These are phyloP conservation scores for Callionymus lyra DNA, from an alignment of 2,113 vertebrate genomes.

Conservation along the genomic window DNA sequence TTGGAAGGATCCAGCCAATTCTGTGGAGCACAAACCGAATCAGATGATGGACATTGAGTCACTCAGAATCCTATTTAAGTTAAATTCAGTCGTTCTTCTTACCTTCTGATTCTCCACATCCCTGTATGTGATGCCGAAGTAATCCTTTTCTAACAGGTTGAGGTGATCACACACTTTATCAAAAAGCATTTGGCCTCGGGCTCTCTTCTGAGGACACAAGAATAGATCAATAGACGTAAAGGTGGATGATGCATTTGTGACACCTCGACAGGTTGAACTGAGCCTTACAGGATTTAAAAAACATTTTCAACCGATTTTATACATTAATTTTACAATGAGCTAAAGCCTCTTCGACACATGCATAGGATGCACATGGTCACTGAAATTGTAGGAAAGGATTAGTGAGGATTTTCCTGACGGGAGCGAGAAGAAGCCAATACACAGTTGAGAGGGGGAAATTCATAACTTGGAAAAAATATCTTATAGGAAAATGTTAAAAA, in stretches of 20 bases:
- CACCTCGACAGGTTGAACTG: no score
- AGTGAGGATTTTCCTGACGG: constrained; percentile 7
- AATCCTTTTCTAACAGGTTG: constrained; percentile 94
- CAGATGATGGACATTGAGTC: background rate
- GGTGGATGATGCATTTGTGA: no score
- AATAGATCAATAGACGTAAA: constrained; percentile 4
- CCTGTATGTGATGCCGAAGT: constrained; percentile 86
- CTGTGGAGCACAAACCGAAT: constrained; percentile 62
- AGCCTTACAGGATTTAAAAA: no score
- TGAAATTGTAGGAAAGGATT: constrained; percentile 28
- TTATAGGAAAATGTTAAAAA: no score
- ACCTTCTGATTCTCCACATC: constrained; percentile 96
- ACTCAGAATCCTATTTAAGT: background rate
- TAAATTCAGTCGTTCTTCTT: constrained; percentile 3
- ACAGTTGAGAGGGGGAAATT: constrained; percentile 30
- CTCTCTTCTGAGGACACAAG: constrained; percentile 74
- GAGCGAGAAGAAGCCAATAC: constrained; percentile 33
- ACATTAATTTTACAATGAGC: no score
- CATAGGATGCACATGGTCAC: constrained; percentile 10
- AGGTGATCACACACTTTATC: constrained; percentile 94
- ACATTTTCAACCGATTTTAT: no score
- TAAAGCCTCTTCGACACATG: background rate
- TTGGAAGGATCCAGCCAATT: constrained; percentile 93
- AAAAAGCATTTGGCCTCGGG: constrained; percentile 82
- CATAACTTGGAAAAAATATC: no score